A percentile compares a stretch with the other conserved stretches of the same genome.
Conservation (phyloP, 2,797 vertebrate genomes). For the Ptychobarbus kaznakovi region DNA sequence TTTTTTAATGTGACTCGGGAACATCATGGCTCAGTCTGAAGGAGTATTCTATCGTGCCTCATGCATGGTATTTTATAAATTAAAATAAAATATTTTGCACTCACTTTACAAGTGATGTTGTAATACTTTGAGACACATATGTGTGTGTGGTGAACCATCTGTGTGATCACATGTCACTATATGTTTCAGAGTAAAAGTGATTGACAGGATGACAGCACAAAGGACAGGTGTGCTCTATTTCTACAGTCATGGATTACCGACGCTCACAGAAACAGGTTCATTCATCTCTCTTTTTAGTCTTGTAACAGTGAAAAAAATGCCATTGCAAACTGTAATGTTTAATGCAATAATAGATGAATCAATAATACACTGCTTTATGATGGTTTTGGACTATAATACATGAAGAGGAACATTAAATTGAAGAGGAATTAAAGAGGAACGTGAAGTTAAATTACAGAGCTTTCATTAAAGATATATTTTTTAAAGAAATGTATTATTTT, state of each 20-base stretch:
- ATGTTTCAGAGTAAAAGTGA: slow-evolving; percentile 11
- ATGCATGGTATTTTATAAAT: neutral
- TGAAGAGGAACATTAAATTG: neutral
- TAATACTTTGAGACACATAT: neutral
- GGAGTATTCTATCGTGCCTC: neutral
- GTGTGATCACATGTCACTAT: slow-evolving; percentile 64
- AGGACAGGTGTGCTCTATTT: slow-evolving; percentile 61
- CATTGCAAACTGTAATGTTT: neutral
- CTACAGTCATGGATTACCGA: slow-evolving; percentile 61
- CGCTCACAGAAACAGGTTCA: slow-evolving; percentile 29
- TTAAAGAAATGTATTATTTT: neutral
- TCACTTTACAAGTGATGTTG: neutral
- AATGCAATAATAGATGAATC: neutral
- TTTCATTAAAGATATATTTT: neutral
- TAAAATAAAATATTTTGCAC: neutral
- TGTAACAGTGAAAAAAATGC: neutral
- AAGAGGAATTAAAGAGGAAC: too few species aligned
- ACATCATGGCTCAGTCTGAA: neutral
- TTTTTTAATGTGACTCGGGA: neutral
- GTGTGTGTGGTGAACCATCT: neutral
- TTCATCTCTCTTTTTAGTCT: neutral
- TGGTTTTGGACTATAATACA: neutral
- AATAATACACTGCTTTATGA: neutral
- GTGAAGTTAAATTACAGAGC: neutral
- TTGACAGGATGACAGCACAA: slow-evolving; percentile 65